Conservation (phyloP, 2,113 vertebrate genomes). For the Spermophilus dauricus region DNA sequence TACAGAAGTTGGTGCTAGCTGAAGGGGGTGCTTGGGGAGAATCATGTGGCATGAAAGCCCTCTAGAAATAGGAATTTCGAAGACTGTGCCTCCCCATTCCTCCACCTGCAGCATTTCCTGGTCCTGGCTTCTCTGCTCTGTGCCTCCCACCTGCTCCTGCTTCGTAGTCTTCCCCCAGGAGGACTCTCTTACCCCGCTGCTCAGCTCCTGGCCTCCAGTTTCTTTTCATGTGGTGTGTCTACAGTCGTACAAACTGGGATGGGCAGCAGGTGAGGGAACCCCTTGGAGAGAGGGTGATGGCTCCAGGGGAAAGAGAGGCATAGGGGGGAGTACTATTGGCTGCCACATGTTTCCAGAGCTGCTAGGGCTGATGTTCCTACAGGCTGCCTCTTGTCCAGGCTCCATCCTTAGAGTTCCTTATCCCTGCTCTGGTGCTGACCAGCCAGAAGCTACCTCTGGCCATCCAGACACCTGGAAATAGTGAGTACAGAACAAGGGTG, state of each 20-base stretch:
- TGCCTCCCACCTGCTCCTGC: slow-evolving; percentile 88
- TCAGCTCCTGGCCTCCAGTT: slow-evolving; percentile 88
- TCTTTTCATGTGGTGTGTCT: slow-evolving; percentile 92
- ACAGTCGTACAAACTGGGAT: slow-evolving; percentile 90
- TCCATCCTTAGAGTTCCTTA: slow-evolving; percentile 92
- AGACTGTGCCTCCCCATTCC: rapidly evolving
- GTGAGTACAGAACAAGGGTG: slow-evolving; percentile 85
- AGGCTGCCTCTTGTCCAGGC: slow-evolving; percentile 93
- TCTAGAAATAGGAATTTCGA: neutral
- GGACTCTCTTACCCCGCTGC: slow-evolving; percentile 66
- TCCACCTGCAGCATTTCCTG: slow-evolving; percentile 87
- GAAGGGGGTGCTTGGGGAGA: neutral
- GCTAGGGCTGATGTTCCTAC: slow-evolving; percentile 45
- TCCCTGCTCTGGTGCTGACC: slow-evolving; percentile 90
- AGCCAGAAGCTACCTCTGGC: slow-evolving; percentile 77
- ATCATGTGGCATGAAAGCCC: neutral
- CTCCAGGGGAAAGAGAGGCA: neutral
- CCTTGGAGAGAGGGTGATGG: neutral
- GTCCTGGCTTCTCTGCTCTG: slow-evolving; percentile 90
- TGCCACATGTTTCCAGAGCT: neutral
- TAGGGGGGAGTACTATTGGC: neutral
- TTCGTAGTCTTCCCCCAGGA: slow-evolving; percentile 80
- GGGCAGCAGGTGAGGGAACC: slow-evolving; percentile 90
- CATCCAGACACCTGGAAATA: slow-evolving; percentile 78
- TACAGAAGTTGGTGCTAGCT: neutral